Evolutionary conservation across 2,888 invertebrate genomes (phyloP).

Genomic region (Odontothrips loti): DNA sequence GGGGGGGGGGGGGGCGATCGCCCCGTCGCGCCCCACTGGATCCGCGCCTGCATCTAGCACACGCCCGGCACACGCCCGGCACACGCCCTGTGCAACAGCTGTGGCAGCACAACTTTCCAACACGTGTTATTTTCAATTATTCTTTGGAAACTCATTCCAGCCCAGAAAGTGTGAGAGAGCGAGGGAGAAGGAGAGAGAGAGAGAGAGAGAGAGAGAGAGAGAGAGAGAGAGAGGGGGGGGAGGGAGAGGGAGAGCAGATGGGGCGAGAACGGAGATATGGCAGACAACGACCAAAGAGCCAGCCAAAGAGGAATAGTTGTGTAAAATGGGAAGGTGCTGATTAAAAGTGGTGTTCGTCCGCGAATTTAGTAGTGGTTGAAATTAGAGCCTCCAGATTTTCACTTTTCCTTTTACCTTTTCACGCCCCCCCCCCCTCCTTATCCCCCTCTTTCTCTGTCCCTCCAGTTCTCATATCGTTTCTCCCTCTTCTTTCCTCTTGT

Average conservation of each 20-base stretch:
- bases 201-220: neutral
- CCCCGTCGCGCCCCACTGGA: neutral
- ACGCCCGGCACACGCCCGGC: too few relatives aligned
- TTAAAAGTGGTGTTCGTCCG: too few relatives aligned
- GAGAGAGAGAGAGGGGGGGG: neutral
- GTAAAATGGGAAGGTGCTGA: too few relatives aligned
- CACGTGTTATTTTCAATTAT: slow-evolving; percentile 16
- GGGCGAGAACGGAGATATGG: neutral
- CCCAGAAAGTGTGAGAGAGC: neutral
- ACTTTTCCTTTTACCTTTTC: neutral
- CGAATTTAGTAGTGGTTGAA: neutral
- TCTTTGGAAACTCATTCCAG: neutral
- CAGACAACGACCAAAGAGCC: neutral
- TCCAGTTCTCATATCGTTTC: neutral
- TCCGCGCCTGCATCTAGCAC: too few relatives aligned
- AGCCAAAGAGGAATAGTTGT: neutral
- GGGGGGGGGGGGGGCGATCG: too few relatives aligned
- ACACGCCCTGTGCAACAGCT: neutral
- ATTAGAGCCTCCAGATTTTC: neutral
- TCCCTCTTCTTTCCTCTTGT: neutral
- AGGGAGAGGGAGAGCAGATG: neutral
- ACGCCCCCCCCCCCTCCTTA: neutral
- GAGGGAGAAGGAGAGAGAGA: neutral
- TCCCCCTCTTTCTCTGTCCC: neutral
- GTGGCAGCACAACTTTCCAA: neutral